Conservation (phyloP, 1,140 invertebrate genomes). For the Plodia interpunctella region DNA sequence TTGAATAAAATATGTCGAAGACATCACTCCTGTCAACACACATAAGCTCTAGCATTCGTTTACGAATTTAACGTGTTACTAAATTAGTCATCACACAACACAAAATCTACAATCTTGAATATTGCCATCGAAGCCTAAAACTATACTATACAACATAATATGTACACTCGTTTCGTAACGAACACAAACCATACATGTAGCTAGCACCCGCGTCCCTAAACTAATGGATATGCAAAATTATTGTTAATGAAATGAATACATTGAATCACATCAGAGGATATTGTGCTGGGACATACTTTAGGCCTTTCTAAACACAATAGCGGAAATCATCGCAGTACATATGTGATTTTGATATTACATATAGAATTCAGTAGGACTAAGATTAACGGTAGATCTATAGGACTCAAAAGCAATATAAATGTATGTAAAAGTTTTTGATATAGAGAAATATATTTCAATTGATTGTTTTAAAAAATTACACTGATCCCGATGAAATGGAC, state of each 20-base stretch:
- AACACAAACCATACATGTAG: conserved; percentile 25
- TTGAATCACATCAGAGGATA: not conserved
- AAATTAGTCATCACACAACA: conserved; percentile 23
- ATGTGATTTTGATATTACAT: no score
- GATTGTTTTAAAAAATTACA: not conserved
- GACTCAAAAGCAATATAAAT: no score
- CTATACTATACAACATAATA: conserved; percentile 42
- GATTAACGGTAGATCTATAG: no score
- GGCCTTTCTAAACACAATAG: not conserved
- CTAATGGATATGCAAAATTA: conserved; percentile 41
- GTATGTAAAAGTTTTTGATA: no score
- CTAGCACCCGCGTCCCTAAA: conserved; percentile 48
- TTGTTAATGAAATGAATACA: not conserved
- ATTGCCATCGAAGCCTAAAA: conserved; percentile 17
- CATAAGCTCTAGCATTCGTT: conserved; percentile 31
- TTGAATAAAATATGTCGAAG: not conserved
- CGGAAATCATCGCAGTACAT: no score
- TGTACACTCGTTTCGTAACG: conserved; percentile 31
- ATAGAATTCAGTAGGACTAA: no score
- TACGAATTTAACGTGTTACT: conserved; percentile 34
- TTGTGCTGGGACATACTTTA: not conserved
- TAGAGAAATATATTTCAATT: no score
- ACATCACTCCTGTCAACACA: conserved; percentile 26
- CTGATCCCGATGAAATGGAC: conserved; percentile 2
- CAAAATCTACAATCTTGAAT: conserved; percentile 21